Base-by-base conservation (phyloP, 2,797 vertebrate species). In the Lithobates pipiens region DNA sequence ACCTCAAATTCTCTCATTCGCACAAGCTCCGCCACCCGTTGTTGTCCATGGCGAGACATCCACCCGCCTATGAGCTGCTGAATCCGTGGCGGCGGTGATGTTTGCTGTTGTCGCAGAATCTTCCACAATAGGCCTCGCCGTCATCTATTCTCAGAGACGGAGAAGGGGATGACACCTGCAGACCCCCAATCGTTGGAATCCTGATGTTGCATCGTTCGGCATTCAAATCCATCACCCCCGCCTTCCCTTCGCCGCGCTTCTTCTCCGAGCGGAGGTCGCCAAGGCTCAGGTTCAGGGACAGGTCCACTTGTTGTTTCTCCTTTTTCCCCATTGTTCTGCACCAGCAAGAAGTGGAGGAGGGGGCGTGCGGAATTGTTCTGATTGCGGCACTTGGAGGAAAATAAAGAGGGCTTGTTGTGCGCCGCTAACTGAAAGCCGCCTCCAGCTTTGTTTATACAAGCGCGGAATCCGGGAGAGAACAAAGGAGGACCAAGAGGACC, bases 391-490 rank as follows among this genome's bases (percentile, higher is more conserved):
- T 82, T 72, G 68, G 82, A 82, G 74, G 63, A 54, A 54, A 72
- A 77, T 72, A 34, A 80, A 44, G 34, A 71, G 42, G 73, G 44
- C 50, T 77, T 73, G 82, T 86, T 86, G 85, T 86, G 34, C 21
- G 36, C 74, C 65, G 54, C 36, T 72, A 82, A 82, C 34, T 77
- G 85, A 76, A 82, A 77, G 27, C n/a, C 80, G 80, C 85, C 85
- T 75, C 80, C 85, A 77, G 85, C 74, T 77, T 86, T 86, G 71
- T 77, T 71, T 86, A 61, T 77, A 70, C 72, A 79, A 50, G 67
- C 46, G 85, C 74, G 67, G 10, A 4, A 6, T 39, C 76, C 54
- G 1, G 44, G 44, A 32, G 77, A 63, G 46, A 78, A 78, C 36
- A 84, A 5, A 8, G 23, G 80, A 46, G 50, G 44, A 27, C 29